phyloP scores from a whole-genome alignment of 2,113 vertebrate genomes.

The Centrocercus urophasianus region DNA sequence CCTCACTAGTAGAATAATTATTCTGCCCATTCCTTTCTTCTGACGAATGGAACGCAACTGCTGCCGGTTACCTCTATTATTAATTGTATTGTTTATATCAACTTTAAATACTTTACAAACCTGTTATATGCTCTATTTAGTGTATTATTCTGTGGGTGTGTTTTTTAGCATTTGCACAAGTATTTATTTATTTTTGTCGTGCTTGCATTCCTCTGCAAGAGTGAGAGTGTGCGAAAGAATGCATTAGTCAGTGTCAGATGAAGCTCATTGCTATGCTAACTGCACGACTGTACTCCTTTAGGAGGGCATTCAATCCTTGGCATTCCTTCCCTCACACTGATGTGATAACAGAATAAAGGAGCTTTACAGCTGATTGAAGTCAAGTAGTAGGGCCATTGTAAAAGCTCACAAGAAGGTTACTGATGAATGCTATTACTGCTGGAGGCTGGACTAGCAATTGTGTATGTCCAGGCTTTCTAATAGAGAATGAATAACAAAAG shows the following conservation, averaged over 20 bases:
- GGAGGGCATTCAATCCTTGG: slow-evolving; percentile 69
- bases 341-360: slow-evolving; percentile 76
- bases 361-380: slow-evolving; percentile 77
- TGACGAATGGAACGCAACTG: slow-evolving; percentile 14
- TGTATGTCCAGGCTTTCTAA: slow-evolving; percentile 21
- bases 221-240: background rate
- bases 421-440: slow-evolving; percentile 59
- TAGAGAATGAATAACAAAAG: slow-evolving; percentile 18
- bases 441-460: slow-evolving; percentile 48
- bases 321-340: slow-evolving; percentile 64
- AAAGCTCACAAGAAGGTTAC: slow-evolving; percentile 57
- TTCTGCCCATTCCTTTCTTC: background rate
- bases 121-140: slow-evolving; percentile 26
- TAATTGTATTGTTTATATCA: slow-evolving; percentile 48
- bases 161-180: background rate
- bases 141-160: slow-evolving; percentile 29
- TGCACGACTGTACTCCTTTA: slow-evolving; percentile 34
- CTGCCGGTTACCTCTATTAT: slow-evolving; percentile 27
- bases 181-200: slow-evolving; percentile 54
- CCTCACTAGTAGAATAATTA: background rate
- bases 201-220: slow-evolving; percentile 37
- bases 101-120: slow-evolving; percentile 7
- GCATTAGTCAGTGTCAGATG: slow-evolving; percentile 11
- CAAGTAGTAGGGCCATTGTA: slow-evolving; percentile 70
- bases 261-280: slow-evolving; percentile 68